A percentile compares a stretch with the other conserved stretches of the same genome.
These are phyloP conservation scores for Hemitrygon akajei DNA, from an alignment of 2,797 vertebrate species.

Conservation along the genomic window DNA sequence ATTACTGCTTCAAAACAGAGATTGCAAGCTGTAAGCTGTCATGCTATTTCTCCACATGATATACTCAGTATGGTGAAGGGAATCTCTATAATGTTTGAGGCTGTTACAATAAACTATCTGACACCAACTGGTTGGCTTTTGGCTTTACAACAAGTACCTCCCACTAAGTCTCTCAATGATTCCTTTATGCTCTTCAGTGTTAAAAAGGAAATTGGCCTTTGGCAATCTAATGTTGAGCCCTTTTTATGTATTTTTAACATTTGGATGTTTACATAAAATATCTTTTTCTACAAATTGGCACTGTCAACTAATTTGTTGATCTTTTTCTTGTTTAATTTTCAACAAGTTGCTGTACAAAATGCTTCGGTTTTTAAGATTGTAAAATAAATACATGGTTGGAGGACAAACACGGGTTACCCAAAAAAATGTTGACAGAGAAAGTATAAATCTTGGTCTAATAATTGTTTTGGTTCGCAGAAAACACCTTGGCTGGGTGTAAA, in stretches of 20 bases:
- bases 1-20: not conserved
- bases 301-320: not conserved
- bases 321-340: not conserved
- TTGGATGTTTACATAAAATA: conserved; percentile 7
- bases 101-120: not conserved
- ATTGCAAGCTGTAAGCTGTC: not conserved
- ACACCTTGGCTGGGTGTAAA: not conserved
- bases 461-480: not conserved
- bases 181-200: not conserved
- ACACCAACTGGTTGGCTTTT: not conserved
- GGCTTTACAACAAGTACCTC: not conserved
- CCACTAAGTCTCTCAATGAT: not conserved
- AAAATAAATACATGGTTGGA: not conserved
- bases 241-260: conserved; percentile 13
- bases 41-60: not conserved
- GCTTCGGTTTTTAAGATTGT: not conserved
- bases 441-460: not conserved
- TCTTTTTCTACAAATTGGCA: not conserved
- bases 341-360: not conserved
- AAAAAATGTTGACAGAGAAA: not conserved
- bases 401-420: not conserved
- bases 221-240: not conserved
- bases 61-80: not conserved
- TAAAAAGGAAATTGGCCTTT: not conserved
- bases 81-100: not conserved